phyloP scores from a whole-genome alignment of 2,113 vertebrate species.

The Solea solea region DNA sequence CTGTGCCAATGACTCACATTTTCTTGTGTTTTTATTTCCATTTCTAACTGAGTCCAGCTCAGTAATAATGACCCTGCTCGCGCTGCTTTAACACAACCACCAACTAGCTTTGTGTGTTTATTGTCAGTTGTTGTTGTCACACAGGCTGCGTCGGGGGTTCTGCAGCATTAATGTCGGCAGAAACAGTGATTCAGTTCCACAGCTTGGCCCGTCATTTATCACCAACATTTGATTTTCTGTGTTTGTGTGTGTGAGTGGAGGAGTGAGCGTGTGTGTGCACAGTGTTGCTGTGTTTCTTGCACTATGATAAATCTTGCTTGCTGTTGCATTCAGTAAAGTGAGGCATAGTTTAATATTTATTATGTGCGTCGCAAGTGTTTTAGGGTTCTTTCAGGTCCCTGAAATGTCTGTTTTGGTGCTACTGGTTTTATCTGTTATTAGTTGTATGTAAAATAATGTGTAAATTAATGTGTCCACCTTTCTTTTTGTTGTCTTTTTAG shows the following conservation, averaged over 20 bases:
- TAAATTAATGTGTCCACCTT: slow-evolving; percentile 11
- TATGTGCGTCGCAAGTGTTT: background rate
- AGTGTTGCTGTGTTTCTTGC: background rate
- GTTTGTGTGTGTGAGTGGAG: background rate
- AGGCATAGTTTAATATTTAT: background rate
- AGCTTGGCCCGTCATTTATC: slow-evolving; percentile 40
- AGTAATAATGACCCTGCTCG: background rate
- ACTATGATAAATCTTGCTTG: slow-evolving; percentile 1
- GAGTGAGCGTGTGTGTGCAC: slow-evolving; percentile 3
- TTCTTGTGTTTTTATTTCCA: slow-evolving; percentile 5
- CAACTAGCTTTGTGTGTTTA: background rate
- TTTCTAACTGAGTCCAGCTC: slow-evolving; percentile 33
- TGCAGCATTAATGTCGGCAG: slow-evolving; percentile 25
- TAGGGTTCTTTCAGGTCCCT: background rate
- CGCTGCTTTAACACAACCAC: background rate
- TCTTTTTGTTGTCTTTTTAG: slow-evolving; percentile 70
- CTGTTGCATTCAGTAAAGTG: background rate
- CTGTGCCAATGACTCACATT: slow-evolving; percentile 15
- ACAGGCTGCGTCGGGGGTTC: slow-evolving; percentile 33
- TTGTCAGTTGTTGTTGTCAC: slow-evolving; percentile 21
- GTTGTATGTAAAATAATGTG: background rate
- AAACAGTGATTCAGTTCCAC: slow-evolving; percentile 43
- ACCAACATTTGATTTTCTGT: slow-evolving; percentile 15
- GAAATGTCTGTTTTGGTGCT: background rate
- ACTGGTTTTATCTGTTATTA: background rate